Conservation (phyloP, 2,888 invertebrate genomes). For the Phorcus lineatus region DNA sequence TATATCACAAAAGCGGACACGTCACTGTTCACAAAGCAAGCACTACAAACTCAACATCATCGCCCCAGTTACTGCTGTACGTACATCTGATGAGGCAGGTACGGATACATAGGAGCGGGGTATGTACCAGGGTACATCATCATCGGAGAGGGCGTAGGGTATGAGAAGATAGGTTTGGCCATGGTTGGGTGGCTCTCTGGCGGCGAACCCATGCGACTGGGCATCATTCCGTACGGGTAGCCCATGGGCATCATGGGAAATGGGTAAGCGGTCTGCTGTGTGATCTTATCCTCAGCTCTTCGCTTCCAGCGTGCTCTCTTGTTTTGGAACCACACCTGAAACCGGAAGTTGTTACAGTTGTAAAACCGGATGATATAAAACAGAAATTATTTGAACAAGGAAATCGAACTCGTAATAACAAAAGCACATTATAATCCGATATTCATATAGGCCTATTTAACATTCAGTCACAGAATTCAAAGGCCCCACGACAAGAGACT, state of each 20-base stretch:
- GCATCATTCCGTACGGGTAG: conserved; percentile 50
- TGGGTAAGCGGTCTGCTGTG: conserved; percentile 36
- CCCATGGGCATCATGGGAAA: conserved; percentile 47
- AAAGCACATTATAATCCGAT: no score
- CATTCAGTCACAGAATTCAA: no score
- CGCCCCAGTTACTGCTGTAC: conserved; percentile 4
- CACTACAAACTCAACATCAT: not conserved
- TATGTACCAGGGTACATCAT: conserved; percentile 12
- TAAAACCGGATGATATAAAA: no score
- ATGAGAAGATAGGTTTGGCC: conserved; percentile 11
- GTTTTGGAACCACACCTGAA: conserved; percentile 63
- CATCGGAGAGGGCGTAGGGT: conserved; percentile 13
- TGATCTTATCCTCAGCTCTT: conserved; percentile 49
- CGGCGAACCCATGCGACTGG: conserved; percentile 32
- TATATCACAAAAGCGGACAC: no score
- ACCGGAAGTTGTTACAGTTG: no score
- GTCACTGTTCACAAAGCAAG: not conserved
- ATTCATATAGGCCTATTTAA: no score
- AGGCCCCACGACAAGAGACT: no score
- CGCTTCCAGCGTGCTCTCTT: conserved; percentile 61
- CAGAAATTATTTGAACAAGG: no score
- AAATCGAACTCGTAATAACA: no score
- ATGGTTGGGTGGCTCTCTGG: conserved; percentile 18
- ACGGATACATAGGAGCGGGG: not conserved
- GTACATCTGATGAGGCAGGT: conserved; percentile 4